Evolutionary conservation across 2,113 vertebrate genomes (phyloP).

Genomic region (Notiomystis cincta): DNA sequence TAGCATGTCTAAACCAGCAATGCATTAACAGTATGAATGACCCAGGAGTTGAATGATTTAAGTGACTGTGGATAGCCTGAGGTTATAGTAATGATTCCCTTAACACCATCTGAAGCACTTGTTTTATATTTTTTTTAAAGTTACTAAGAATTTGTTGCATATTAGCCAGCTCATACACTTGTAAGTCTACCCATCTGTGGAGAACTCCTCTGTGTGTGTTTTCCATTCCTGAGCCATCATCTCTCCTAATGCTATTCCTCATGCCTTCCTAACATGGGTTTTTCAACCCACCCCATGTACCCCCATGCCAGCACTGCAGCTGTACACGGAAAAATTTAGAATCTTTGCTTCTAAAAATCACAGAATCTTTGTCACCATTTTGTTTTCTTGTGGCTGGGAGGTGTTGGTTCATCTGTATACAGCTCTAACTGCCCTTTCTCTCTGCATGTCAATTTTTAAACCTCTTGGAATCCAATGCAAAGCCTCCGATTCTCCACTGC

Average conservation of each 20-base stretch:
- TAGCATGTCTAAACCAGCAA: neutral
- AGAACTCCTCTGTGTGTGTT: neutral
- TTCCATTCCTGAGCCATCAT: too few species aligned
- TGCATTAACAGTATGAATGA: neutral
- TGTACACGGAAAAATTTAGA: neutral
- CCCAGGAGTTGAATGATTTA: neutral
- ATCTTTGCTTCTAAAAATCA: neutral
- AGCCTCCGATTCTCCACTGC: neutral
- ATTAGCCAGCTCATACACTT: neutral
- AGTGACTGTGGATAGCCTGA: neutral
- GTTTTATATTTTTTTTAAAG: neutral
- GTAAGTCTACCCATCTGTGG: neutral
- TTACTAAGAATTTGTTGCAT: neutral
- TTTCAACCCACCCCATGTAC: rapidly evolving
- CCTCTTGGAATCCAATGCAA: neutral
- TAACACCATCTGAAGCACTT: neutral
- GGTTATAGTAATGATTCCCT: neutral
- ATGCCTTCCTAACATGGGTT: neutral
- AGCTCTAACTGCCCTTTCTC: neutral
- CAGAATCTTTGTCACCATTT: neutral
- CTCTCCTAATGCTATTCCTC: neutral
- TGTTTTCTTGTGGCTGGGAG: neutral
- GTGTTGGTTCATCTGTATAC: neutral
- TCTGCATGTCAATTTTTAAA: neutral
- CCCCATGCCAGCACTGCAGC: neutral